phyloP scores from a whole-genome alignment of 2,113 vertebrate species.

The Istiophorus platypterus region DNA sequence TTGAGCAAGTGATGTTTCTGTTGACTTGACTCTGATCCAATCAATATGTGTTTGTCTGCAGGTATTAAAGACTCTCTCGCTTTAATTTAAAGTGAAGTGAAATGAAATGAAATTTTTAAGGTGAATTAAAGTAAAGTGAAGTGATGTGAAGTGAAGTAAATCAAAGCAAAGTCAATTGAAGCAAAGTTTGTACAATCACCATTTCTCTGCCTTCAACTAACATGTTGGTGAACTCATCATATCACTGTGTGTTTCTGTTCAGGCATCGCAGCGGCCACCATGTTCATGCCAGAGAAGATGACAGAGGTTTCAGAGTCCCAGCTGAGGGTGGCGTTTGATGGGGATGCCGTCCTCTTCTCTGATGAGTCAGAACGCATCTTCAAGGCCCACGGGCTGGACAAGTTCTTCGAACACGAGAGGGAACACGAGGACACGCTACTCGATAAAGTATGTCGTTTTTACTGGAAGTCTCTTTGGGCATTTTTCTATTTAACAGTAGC shows the following conservation, averaged over 20 bases:
- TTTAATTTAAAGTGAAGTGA: neutral
- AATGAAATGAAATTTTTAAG: neutral
- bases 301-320: slow-evolving; percentile 90
- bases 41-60: neutral
- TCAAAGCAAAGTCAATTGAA: neutral
- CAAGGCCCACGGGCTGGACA: slow-evolving; percentile 96
- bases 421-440: slow-evolving; percentile 94
- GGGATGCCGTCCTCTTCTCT: slow-evolving; percentile 96
- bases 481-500: neutral
- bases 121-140: neutral
- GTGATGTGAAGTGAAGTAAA: neutral
- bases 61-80: neutral
- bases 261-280: slow-evolving; percentile 97
- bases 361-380: slow-evolving; percentile 98
- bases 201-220: neutral
- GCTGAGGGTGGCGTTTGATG: slow-evolving; percentile 96
- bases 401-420: slow-evolving; percentile 96
- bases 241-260: slow-evolving; percentile 21
- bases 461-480: neutral
- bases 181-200: neutral
- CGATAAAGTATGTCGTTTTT: slow-evolving; percentile 88
- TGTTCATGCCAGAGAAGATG: slow-evolving; percentile 92
- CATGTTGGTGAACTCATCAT: too few relatives aligned
- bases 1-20: too few relatives aligned
- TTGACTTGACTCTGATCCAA: neutral